phyloP scores from a whole-genome alignment of 2,113 vertebrate genomes.

The Panthera uncia region DNA sequence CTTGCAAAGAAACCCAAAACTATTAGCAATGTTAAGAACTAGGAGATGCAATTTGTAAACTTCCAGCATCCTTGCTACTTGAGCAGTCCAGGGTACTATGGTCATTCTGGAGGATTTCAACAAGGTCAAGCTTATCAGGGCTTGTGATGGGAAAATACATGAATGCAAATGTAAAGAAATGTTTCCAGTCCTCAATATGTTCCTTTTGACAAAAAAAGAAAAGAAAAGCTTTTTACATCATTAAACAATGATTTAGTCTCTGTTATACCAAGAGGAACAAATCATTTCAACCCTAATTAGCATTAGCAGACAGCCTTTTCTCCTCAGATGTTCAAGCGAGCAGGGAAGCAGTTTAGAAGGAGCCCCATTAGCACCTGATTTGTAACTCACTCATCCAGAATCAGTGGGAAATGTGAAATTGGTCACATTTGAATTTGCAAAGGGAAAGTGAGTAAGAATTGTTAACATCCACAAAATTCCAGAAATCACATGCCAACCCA shows the following conservation, averaged over 20 bases:
- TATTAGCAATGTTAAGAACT: background rate
- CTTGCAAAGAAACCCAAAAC: background rate
- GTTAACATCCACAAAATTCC: background rate
- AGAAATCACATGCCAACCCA: too few species aligned
- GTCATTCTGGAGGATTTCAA: background rate
- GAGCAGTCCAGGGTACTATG: background rate
- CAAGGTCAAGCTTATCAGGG: background rate
- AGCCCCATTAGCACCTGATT: background rate
- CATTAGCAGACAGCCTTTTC: background rate
- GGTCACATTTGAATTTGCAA: constrained; percentile 17
- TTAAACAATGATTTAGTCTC: background rate
- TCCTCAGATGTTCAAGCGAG: background rate
- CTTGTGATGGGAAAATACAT: background rate
- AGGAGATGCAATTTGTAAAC: background rate
- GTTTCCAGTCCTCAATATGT: background rate
- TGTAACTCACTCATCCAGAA: background rate
- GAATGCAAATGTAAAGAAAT: background rate
- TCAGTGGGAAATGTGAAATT: background rate
- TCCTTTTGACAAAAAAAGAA: background rate
- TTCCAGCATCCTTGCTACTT: background rate
- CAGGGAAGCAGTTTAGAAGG: background rate
- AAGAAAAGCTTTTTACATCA: background rate
- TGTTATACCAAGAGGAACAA: background rate
- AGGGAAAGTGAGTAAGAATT: background rate
- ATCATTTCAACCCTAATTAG: background rate